Evolutionary conservation across 1,140 invertebrate genomes (phyloP), one percentile per base, ranked within the genome.

Genomic region (Cydia splendana): DNA sequence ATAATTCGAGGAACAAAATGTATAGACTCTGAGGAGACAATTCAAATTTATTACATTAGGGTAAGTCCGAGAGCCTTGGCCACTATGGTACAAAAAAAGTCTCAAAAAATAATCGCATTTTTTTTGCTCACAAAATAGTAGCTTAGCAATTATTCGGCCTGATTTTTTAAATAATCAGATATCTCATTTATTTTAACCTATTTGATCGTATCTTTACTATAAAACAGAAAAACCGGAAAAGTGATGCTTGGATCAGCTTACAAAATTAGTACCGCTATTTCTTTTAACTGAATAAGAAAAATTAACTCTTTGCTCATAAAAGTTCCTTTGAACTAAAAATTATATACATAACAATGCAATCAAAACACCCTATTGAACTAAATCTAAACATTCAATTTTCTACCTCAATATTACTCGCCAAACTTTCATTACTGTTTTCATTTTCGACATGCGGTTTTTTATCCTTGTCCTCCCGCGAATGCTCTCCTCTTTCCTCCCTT

Each of bases 331-430:
- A 57, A 18, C 1, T 42, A 10, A 42, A 42, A 42, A 9, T 42
- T 42, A 42, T 10, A 42, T 42, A 10, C 38, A 42, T 42, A 10
- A 5, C 38, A 51, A 51, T 51, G 3, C 48, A 4, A 7, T n/a
- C 57, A 7, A 62, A 62, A 20, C 57, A 62, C 18, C 18, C 2
- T 62, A 7, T 20, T 62, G 18, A 53, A 18, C 9, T 53, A 51
- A 51, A 12, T 38, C 67, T 71, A 71, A 71, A 38, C 34, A 85
- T 77, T 79, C 62, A 94, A 86, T 94, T 93, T 86, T 94, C 93
- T 57, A 94, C 79, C 81, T 94, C 93, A 75, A 94, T 93, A 84
- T 93, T 93, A 81, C 92, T 93, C 18, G 91, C 92, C 85, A 93
- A 91, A 83, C 93, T 94, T 77, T 91, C 91, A 81, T 89, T 92